phyloP scores from a whole-genome alignment of 2,113 vertebrate species.

The Poeciliopsis prolifica region DNA sequence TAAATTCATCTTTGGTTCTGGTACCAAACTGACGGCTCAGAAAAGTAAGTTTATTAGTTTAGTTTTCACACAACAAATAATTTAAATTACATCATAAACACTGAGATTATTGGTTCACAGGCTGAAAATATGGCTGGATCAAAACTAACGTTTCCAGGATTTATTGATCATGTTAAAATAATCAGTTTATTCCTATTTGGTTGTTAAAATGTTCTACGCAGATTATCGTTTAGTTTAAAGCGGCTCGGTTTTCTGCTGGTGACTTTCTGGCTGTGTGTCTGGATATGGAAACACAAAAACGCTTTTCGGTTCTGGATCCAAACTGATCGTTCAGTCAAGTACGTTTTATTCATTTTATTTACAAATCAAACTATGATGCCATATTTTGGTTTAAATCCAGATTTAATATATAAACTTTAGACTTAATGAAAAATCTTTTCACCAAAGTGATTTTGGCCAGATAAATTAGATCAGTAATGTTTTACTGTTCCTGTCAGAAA shows the following conservation, averaged over 20 bases:
- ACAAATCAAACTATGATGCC: not conserved
- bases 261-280: conserved; percentile 33
- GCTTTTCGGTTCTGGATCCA: conserved; percentile 56
- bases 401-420: too few relatives aligned
- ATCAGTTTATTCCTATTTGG: not conserved
- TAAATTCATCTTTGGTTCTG: conserved; percentile 28
- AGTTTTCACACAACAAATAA: not conserved
- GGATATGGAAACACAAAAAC: conserved; percentile 4
- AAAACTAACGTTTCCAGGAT: not conserved
- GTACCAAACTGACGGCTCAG: not conserved
- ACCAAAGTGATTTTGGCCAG: too few relatives aligned
- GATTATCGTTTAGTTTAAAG: not conserved
- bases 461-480: not conserved
- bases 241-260: not conserved
- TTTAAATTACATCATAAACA: not conserved
- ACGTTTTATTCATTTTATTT: conserved; percentile 7
- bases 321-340: conserved; percentile 39
- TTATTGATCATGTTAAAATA: not conserved
- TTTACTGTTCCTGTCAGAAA: not conserved
- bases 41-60: conserved; percentile 23
- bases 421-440: too few relatives aligned
- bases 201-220: not conserved
- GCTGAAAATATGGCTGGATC: too few relatives aligned
- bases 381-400: too few relatives aligned
- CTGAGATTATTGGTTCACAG: too few relatives aligned